Evolutionary conservation across 1,140 invertebrate species (phyloP).

Genomic region (Aphaenogaster ashmeadi): DNA sequence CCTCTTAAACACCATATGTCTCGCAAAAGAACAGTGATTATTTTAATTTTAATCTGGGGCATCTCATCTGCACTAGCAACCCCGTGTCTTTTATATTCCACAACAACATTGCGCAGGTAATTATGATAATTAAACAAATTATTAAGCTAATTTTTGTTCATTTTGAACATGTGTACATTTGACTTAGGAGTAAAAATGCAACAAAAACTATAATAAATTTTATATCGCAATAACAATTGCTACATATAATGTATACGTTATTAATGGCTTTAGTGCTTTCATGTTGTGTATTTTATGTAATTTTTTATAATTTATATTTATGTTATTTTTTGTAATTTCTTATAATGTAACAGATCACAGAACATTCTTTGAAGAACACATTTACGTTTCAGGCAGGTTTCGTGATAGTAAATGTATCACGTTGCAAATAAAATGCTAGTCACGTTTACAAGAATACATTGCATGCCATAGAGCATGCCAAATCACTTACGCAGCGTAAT

Average conservation of each 20-base stretch:
- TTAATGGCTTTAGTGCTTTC: too few relatives aligned
- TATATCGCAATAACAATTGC: neutral
- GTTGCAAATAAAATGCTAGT: constrained; percentile 11
- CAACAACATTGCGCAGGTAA: constrained; percentile 92
- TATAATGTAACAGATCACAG: neutral
- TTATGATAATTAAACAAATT: constrained; percentile 56
- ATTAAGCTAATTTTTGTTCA: neutral
- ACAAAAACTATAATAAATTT: neutral
- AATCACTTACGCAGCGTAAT: constrained; percentile 13
- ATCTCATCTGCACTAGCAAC: constrained; percentile 92
- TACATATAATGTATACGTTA: neutral
- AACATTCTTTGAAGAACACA: neutral
- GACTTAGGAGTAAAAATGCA: neutral
- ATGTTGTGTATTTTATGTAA: neutral
- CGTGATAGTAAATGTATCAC: neutral
- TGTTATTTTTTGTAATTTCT: neutral
- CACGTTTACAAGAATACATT: constrained; percentile 14
- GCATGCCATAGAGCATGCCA: neutral
- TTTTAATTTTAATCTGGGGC: constrained; percentile 94
- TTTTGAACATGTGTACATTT: neutral
- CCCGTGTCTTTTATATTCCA: constrained; percentile 94
- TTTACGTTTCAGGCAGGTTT: neutral
- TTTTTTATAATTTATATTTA: neutral
- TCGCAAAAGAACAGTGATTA: constrained; percentile 91
- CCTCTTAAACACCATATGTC: constrained; percentile 95